Base-by-base conservation (phyloP, 2,113 vertebrate genomes). In the Mandrillus leucophaeus region DNA sequence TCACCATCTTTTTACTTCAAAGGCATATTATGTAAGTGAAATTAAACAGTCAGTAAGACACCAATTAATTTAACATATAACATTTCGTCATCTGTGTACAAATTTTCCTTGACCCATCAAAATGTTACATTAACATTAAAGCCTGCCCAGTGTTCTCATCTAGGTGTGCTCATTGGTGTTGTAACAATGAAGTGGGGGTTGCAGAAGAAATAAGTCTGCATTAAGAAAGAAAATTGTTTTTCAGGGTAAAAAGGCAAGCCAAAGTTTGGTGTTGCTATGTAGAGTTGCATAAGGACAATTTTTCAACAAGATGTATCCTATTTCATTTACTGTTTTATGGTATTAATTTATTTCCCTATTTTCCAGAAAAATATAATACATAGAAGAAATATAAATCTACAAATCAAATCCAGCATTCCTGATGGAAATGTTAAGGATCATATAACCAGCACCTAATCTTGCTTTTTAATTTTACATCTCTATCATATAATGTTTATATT, bases 1-100 rank as follows among this genome's bases (percentile, higher is more conserved):
- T 30, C 18, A 86, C 35, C 43, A 92, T 84, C 35, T 95, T 93
- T 93, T 93, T 95, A 96, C 43, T 96, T 93, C 35, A 93, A 83
- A 93, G 61, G 17, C 23, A 25, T 88, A 78, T 50, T 30, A 87
- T 50, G 14, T 59, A 40, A 68, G 38, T 96, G 38, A 94, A 55
- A 81, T 66, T 73, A 94, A 68, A 52, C 23, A 93, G 73, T 52
- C 23, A 93, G 73, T 52, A 84, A 83, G 55, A 81, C 32, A 75
- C 3, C 22, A 64, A 52, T 55, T 75, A 91, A 55, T 50, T 52
- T 72, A 82, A 68, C 32, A 86, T 13, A 25, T 5, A 89, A 70
- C 68, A 9, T 68, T 85, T 92, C 59, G 0, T 64, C 40, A 86
- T 38, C 85, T 93, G 64, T 10, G 72, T 55, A 83, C 4, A 70